A percentile compares a stretch with the other conserved stretches of the same genome.
Evolutionary conservation across 2,888 invertebrate genomes (phyloP).

Genomic region (Cheilosia pagana): DNA sequence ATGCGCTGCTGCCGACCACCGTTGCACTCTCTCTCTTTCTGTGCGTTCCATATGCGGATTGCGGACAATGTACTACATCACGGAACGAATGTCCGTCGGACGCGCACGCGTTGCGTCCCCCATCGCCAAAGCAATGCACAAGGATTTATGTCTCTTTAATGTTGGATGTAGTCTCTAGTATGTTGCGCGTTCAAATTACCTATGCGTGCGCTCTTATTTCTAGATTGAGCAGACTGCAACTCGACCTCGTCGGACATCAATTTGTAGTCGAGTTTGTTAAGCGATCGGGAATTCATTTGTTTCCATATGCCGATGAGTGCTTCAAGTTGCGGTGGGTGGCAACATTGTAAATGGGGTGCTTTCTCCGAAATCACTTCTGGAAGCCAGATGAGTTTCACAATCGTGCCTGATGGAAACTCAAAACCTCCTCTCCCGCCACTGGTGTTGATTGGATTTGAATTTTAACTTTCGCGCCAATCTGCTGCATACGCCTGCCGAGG

Average conservation of each 20-base stretch:
- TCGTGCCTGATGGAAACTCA: conserved; percentile 53
- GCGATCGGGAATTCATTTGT: conserved; percentile 73
- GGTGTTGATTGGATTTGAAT: conserved; percentile 68
- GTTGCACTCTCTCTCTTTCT: conserved; percentile 4
- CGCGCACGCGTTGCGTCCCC: conserved; percentile 24
- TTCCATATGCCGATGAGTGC: conserved; percentile 57
- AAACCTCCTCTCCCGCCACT: conserved; percentile 52
- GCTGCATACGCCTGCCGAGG: conserved; percentile 7
- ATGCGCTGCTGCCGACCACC: conserved; percentile 17
- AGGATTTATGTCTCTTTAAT: conserved; percentile 67
- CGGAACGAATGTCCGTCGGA: conserved; percentile 53
- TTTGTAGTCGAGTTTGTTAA: conserved; percentile 72
- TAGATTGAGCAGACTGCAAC: conserved; percentile 35
- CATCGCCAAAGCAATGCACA: conserved; percentile 3
- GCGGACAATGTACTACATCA: conserved; percentile 57
- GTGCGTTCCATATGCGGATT: conserved; percentile 55
- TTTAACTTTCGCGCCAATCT: conserved; percentile 65
- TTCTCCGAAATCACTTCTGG: conserved; percentile 11
- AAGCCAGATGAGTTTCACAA: conserved; percentile 39
- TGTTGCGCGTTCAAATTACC: not conserved
- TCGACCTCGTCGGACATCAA: conserved; percentile 24
- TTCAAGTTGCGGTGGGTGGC: conserved; percentile 32
- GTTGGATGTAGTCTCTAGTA: conserved; percentile 57
- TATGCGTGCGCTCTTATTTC: conserved; percentile 31
- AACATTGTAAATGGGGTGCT: conserved; percentile 10